Base-by-base conservation (phyloP, 1,140 invertebrate genomes). In the Ostrea denselamellosa region DNA sequence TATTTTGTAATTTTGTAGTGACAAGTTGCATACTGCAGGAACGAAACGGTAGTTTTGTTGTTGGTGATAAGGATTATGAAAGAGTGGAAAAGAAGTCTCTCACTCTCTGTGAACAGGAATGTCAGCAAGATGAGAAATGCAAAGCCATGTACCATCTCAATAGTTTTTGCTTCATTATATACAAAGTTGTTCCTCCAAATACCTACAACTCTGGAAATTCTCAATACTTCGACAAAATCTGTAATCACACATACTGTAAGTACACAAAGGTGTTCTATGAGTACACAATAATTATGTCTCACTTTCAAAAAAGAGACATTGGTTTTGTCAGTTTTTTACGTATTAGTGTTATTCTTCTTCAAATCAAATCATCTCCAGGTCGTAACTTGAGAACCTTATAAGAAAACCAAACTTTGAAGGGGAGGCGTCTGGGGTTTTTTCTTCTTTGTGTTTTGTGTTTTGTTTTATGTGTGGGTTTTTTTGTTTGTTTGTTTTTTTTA, bases 161-260 rank as follows among this genome's bases (percentile, higher is more conserved):
- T 62, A n/a, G 58, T 0, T 62, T 62, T n/a, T 68, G 65, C 65
- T 68, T 22, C 25, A 68, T 68, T 10, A 25, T 68, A 4, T 22
- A 25, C 19, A n/a, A 68, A 10, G 65, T 25, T 25, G n/a, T 25
- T 25, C 5, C 65, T 1, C 65, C 9, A 25, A 25, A 68, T 0
- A 0, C 0, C 19, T 68, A 68, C 25, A 0, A 1, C 9, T 12
- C 22, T 68, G 65, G 22, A n/a, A 3, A 0, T 25, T 0, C 65
- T 68, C 22, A 8, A 1, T 68, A 68, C 65, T 68, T 25, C 0
- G 3, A 68, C 65, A 68, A 68, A 68, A 25, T 25, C 7, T 68
- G 65, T 68, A n/a, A 22, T 25, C 22, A 22, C 65, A 68, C 19
- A 68, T 68, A 68, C n/a, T 25, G 65, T 68, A 68, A 68, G 65